phyloP scores from a whole-genome alignment of 2,888 invertebrate species.

The Eumerus sabulonum region DNA sequence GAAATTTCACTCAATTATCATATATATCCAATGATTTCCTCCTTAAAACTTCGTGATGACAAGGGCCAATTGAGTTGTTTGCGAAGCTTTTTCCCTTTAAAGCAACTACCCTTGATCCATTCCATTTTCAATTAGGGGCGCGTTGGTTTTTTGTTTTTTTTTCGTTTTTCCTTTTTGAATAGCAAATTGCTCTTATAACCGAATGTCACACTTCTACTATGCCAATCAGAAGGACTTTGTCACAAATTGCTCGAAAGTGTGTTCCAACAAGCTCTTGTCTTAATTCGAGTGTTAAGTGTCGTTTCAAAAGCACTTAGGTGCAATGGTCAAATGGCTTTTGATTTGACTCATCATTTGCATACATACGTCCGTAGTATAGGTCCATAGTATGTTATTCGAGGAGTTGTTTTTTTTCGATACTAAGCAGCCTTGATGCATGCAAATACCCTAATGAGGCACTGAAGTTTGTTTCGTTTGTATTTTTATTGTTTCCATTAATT shows the following conservation, averaged over 20 bases:
- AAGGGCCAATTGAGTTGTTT: constrained; percentile 28
- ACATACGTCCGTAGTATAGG: constrained; percentile 19
- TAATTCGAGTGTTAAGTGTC: constrained; percentile 54
- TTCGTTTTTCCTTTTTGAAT: constrained; percentile 44
- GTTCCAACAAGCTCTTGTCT: constrained; percentile 31
- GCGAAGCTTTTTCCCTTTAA: constrained; percentile 54
- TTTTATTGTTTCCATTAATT: background rate
- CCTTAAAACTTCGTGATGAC: constrained; percentile 6
- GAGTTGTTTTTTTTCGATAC: background rate
- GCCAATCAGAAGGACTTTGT: constrained; percentile 32
- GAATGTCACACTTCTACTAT: constrained; percentile 36
- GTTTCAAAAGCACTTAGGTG: constrained; percentile 40
- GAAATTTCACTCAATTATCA: too few relatives aligned
- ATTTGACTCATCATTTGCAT: constrained; percentile 42
- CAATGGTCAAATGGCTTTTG: constrained; percentile 46
- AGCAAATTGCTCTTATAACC: constrained; percentile 44
- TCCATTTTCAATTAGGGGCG: constrained; percentile 56
- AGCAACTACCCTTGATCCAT: constrained; percentile 61
- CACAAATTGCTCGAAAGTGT: constrained; percentile 9
- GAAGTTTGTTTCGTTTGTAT: constrained; percentile 25
- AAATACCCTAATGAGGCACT: constrained; percentile 43
- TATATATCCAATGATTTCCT: background rate
- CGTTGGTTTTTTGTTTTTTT: too few relatives aligned
- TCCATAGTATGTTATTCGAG: background rate
- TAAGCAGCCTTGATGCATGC: constrained; percentile 22